These are phyloP conservation scores for Otus scops DNA, from an alignment of 2,797 vertebrate species.

Conservation along the genomic window DNA sequence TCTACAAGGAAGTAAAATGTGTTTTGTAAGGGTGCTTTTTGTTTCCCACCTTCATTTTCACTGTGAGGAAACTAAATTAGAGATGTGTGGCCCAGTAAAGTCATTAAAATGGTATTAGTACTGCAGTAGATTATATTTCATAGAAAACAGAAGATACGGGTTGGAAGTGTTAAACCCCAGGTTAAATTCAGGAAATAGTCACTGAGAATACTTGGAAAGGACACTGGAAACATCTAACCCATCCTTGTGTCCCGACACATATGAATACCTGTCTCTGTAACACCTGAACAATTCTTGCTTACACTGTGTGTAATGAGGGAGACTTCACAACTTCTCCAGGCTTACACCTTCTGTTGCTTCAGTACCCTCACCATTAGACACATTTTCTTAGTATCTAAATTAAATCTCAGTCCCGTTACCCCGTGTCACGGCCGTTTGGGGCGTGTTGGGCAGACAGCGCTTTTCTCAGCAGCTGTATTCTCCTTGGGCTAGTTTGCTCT, in stretches of 20 bases:
- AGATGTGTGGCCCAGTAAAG: background rate
- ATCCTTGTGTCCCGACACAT: background rate
- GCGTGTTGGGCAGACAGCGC: rapidly evolving
- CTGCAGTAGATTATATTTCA: background rate
- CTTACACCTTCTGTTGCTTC: background rate
- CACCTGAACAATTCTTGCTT: background rate
- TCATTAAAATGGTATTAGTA: background rate
- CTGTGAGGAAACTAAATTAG: background rate
- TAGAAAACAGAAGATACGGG: background rate
- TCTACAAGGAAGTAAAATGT: background rate
- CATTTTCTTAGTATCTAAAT: background rate
- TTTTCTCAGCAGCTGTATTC: background rate
- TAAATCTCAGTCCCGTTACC: background rate
- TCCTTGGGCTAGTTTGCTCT: background rate
- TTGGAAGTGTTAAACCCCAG: background rate
- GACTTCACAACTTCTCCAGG: background rate
- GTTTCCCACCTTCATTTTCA: background rate
- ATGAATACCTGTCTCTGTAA: background rate
- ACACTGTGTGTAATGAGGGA: background rate
- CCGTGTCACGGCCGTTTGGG: rapidly evolving
- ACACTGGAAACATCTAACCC: background rate
- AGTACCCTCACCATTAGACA: background rate
- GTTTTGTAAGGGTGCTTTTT: background rate
- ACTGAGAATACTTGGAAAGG: background rate
- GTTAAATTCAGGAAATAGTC: background rate